These are phyloP conservation scores for Acipenser oxyrinchus DNA, from an alignment of 2,797 vertebrate genomes.

Conservation along the genomic window DNA sequence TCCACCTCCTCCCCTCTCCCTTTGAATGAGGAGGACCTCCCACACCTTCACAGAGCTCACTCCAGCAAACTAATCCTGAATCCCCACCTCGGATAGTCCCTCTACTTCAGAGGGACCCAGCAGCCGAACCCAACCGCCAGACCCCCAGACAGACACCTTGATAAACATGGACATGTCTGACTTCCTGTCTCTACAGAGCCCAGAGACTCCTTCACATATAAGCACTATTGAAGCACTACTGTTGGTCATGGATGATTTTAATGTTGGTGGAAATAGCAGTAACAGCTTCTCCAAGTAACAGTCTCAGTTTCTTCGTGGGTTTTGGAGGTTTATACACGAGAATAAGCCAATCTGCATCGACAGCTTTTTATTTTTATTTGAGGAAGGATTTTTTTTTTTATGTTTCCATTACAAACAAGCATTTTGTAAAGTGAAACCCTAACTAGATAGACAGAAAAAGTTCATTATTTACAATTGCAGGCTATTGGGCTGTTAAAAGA, in stretches of 20 bases:
- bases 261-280: slow-evolving; percentile 48
- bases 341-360: too few species aligned
- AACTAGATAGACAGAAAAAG: neutral
- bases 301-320: neutral
- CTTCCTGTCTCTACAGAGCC: slow-evolving; percentile 84
- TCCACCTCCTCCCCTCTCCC: slow-evolving; percentile 47
- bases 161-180: slow-evolving; percentile 85
- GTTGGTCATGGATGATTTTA: slow-evolving; percentile 77
- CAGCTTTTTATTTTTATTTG: too few species aligned
- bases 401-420: too few species aligned
- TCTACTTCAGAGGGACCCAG: slow-evolving; percentile 49
- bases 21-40: slow-evolving; percentile 38
- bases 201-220: slow-evolving; percentile 66
- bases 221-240: slow-evolving; percentile 78
- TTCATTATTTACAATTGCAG: neutral
- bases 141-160: slow-evolving; percentile 63
- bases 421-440: too few species aligned
- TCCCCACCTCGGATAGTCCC: slow-evolving; percentile 32
- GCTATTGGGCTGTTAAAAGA: neutral
- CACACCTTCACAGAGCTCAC: slow-evolving; percentile 46
- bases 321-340: too few species aligned
- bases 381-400: too few species aligned
- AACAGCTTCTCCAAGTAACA: slow-evolving; percentile 66
- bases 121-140: slow-evolving; percentile 45
- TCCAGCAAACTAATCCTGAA: slow-evolving; percentile 26